These are phyloP conservation scores for Trichoplusia ni DNA, from an alignment of 1,140 invertebrate species.

Conservation along the genomic window DNA sequence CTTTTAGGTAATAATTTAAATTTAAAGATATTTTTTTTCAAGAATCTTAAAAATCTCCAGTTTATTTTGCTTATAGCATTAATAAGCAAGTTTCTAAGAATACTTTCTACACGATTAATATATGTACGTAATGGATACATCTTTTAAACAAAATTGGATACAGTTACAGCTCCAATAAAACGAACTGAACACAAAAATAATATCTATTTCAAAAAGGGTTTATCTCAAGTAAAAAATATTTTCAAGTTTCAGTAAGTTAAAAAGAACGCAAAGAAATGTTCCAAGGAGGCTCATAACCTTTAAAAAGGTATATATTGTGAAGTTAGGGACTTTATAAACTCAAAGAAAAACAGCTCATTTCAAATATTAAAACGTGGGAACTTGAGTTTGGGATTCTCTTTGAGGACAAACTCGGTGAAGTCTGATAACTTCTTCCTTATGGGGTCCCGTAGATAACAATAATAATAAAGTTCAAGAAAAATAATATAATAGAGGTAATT, in stretches of 20 bases:
- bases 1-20: too few relatives aligned
- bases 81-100: too few relatives aligned
- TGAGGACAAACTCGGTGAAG: background rate
- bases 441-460: background rate
- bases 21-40: too few relatives aligned
- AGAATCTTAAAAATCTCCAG: too few relatives aligned
- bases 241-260: slow-evolving; percentile 29
- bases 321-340: slow-evolving; percentile 52
- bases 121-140: too few relatives aligned
- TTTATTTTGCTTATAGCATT: too few relatives aligned
- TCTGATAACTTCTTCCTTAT: background rate
- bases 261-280: slow-evolving; percentile 44
- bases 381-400: slow-evolving; percentile 28
- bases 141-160: too few relatives aligned
- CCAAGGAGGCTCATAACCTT: slow-evolving; percentile 40
- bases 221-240: slow-evolving; percentile 35
- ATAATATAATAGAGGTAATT: too few relatives aligned
- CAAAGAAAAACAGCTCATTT: slow-evolving; percentile 55
- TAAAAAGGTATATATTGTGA: slow-evolving; percentile 44
- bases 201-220: background rate
- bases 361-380: slow-evolving; percentile 59
- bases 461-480: too few relatives aligned
- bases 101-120: too few relatives aligned
- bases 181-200: background rate
- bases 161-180: too few relatives aligned